Percentiles rank a stretch among this genome's conserved stretches.
These are phyloP conservation scores for Gorsachius goisagi DNA, from an alignment of 2,113 vertebrate genomes.

Conservation along the genomic window DNA sequence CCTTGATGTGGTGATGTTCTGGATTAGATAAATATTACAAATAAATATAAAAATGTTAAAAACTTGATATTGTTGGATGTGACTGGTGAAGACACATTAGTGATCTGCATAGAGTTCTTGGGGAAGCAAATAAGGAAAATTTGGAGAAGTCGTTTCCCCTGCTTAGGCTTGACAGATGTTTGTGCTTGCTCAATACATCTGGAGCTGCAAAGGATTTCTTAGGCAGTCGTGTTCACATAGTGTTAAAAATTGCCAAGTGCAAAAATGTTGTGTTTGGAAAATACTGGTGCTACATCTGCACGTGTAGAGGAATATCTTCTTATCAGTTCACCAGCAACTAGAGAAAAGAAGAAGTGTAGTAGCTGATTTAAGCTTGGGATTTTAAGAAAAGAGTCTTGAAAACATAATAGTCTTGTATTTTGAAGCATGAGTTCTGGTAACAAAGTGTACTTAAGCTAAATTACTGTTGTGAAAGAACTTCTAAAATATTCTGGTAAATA, in stretches of 20 bases:
- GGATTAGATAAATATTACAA: neutral
- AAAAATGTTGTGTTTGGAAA: neutral
- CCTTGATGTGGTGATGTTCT: neutral
- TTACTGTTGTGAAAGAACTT: conserved; percentile 30
- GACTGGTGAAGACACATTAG: neutral
- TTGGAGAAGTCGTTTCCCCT: neutral
- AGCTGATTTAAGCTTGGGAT: neutral
- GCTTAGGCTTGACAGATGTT: neutral
- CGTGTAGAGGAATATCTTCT: neutral
- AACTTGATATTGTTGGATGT: neutral
- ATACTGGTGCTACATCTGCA: neutral
- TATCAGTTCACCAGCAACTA: neutral
- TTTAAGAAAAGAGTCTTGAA: neutral
- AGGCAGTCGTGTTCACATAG: neutral
- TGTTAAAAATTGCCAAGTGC: neutral
- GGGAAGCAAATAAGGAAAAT: neutral
- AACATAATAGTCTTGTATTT: neutral
- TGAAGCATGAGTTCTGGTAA: neutral
- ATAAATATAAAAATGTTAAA: neutral
- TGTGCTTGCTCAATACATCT: neutral
- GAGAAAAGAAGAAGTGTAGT: neutral
- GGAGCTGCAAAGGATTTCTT: neutral
- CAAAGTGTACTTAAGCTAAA: neutral
- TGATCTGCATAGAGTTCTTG: neutral
- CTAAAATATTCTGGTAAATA: conserved; percentile 20